Conservation (phyloP, 2,113 vertebrate species). For the Pavo muticus region DNA sequence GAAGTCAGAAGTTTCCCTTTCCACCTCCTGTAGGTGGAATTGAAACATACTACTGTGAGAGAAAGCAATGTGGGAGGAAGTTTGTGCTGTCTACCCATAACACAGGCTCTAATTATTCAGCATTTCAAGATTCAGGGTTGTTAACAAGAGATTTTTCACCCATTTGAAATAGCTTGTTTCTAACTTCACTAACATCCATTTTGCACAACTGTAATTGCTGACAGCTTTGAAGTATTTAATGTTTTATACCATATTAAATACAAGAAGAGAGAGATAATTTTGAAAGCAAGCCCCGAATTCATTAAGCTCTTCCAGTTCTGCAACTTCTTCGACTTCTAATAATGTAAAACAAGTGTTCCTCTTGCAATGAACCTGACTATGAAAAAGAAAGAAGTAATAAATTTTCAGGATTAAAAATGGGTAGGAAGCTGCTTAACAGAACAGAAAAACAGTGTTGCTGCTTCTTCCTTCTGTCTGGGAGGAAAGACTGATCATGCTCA, state of each 20-base stretch:
- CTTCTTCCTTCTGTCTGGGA: not conserved
- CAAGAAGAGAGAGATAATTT: not conserved
- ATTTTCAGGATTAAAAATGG: not conserved
- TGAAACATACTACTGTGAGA: conserved; percentile 29
- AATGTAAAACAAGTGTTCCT: fast-evolving
- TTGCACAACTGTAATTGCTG: not conserved
- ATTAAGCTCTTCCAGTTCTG: not conserved
- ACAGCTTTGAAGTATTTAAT: not conserved
- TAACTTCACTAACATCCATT: conserved; percentile 8
- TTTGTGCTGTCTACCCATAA: conserved; percentile 34
- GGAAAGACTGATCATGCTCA: not conserved
- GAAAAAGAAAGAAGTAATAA: not conserved
- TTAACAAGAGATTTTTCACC: conserved; percentile 20
- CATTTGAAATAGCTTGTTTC: not conserved
- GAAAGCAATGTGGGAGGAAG: conserved; percentile 16
- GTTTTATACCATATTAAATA: not conserved
- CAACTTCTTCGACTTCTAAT: not conserved
- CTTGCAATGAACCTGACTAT: not conserved
- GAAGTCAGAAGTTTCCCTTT: conserved; percentile 44
- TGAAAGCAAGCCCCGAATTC: not conserved
- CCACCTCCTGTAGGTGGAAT: conserved; percentile 26
- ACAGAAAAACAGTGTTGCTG: not conserved
- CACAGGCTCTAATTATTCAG: conserved; percentile 31
- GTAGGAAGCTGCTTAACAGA: not conserved
- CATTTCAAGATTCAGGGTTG: not conserved